A percentile compares a stretch with the other conserved stretches of the same genome.
These are phyloP conservation scores for Beris chalybata DNA, from an alignment of 2,888 invertebrate genomes.

Conservation along the genomic window DNA sequence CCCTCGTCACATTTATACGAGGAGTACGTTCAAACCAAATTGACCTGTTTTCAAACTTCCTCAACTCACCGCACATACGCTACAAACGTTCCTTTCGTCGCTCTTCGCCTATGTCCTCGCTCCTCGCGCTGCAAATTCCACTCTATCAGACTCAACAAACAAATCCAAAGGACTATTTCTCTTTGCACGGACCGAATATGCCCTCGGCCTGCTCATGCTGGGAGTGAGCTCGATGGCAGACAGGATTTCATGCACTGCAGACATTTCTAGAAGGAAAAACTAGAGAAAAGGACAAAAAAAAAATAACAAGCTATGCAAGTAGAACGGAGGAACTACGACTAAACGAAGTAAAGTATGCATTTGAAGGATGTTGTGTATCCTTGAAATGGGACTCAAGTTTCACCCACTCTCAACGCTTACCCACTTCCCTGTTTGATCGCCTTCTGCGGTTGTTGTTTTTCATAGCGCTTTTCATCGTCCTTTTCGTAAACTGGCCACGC, in stretches of 20 bases:
- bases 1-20: conserved; percentile 15
- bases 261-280: conserved; percentile 18
- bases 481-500: too few species aligned
- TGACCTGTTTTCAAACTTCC: conserved; percentile 37
- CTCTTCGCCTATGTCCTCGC: background rate
- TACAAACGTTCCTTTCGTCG: conserved; percentile 8
- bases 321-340: too few species aligned
- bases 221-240: conserved; percentile 6
- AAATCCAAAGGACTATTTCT: conserved; percentile 21
- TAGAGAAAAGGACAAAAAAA: background rate
- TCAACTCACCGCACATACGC: conserved; percentile 29
- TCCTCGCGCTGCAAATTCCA: background rate
- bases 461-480: too few species aligned
- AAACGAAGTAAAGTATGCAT: too few species aligned
- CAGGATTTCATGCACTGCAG: conserved; percentile 30
- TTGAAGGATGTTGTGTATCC: too few species aligned
- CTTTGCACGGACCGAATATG: conserved; percentile 1
- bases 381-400: too few species aligned
- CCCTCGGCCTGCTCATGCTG: background rate
- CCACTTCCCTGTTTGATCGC: too few species aligned
- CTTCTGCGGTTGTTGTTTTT: too few species aligned
- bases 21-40: conserved; percentile 32
- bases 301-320: background rate
- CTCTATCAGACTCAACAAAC: conserved; percentile 26
- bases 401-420: too few species aligned